Evolutionary conservation across 2,888 invertebrate species (phyloP), one percentile per base, ranked within the genome.

Genomic region (Pardosa pseudoannulata): DNA sequence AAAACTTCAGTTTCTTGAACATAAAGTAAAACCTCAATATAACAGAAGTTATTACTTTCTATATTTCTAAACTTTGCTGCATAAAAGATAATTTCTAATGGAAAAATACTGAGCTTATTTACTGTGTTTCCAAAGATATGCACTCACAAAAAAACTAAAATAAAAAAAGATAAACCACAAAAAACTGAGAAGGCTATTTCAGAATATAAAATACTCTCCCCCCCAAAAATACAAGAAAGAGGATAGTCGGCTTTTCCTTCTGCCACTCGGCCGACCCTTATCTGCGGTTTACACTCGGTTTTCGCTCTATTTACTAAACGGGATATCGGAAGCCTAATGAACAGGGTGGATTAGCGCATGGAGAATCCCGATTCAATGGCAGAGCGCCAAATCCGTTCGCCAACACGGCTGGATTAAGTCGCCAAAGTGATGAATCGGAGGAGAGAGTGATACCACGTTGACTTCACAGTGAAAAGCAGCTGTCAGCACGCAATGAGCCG

Each of bases 251-350:
- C 32, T 19, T 31, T 23, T 19, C 75, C 46, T 65, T 70, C 36
- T 41, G 23, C 71, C 41, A 46, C 68, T 46, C 28, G 36, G 28
- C 32, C 13, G 64, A 46, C 29, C 78, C 83, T 85, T 85, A 85
- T 85, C 83, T 85, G 83, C 41, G 83, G 83, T 78, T 73, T 85
- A 78, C 83, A 85, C 78, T 85, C 56, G 83, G 83, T 85, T 85
- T 85, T 78, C 83, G 83, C 83, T 85, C 83, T 85, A 85, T 85
- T 85, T 85, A 85, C 83, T 73, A 68, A 85, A 85, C 71, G 81
- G 73, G 39, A 79, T 65, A 67, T 62, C 73, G 73, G 83, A 78
- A 85, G 73, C 83, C 83, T 85, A 85, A 85, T 85, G 83, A 85
- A 78, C 83, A 85, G 78, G 56, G 50, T 50, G 83, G 83, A 85